Evolutionary conservation across 92 coral and sea anemone species (phyloP), one percentile per base, ranked within the genome.

Genomic region (Palythoa grandiflora): DNA sequence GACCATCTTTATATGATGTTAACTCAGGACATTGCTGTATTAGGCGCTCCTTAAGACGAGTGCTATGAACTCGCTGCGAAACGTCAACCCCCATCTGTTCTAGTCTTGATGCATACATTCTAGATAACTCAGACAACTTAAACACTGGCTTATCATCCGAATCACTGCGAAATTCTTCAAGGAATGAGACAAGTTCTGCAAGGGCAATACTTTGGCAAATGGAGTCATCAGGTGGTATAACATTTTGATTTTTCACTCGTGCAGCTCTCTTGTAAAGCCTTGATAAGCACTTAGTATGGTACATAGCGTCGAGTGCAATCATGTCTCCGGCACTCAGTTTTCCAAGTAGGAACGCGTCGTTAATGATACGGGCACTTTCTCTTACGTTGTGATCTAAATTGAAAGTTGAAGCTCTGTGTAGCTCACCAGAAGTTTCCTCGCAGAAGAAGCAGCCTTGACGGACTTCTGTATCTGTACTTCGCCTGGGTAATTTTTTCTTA

Each of bases 21-120:
- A 88, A 74, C 14, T 55, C 81, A 9, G 91, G 87, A 71, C 80
- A 17, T 53, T 71, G 80, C 7, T 70, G 8, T 39, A 80, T 79
- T 9, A 88, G 71, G 12, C 83, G 87, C 47, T 78, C 68, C 63
- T 87, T 88, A 20, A 88, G 70, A 20, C 91, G 71, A 71, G 91
- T 88, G 60, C 85, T 78, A 57, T 90, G 80, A n/a, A 90, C 39
- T 17, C 92, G 80, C 20, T 38, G 72, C 17, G 86, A 86, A 47
- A 85, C 89, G 71, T 68, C 40, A 21, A 68, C 92, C 37, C 92
- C 92, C 2, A 89, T 85, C 87, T 89, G 86, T 75, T 89, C 89
- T 63, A 85, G 92, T 72, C 19, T 38, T 35, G 54, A 84, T 6
- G 89, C 60, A 80, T 78, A 90, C 75, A 73, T 20, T 51, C 81